A percentile compares a stretch with the other conserved stretches of the same genome.
These are phyloP conservation scores for Chrysomela aeneicollis DNA, from an alignment of 2,888 invertebrate species.

Conservation along the genomic window DNA sequence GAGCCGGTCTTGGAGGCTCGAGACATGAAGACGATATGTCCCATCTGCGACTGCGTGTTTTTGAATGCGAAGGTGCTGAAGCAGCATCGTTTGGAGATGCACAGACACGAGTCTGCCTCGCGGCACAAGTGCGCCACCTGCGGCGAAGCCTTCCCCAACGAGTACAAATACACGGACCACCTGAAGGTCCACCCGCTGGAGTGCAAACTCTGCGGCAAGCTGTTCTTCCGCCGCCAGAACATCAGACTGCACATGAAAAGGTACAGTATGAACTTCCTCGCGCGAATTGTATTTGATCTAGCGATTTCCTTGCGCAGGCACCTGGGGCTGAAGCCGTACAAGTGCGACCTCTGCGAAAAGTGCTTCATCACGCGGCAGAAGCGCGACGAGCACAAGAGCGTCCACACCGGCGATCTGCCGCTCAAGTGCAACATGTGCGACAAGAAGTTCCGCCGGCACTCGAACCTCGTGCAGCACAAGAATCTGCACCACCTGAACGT, in stretches of 20 bases:
- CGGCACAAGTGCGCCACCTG: constrained; percentile 68
- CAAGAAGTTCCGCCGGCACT: constrained; percentile 82
- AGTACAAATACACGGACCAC: constrained; percentile 75
- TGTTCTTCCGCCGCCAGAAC: constrained; percentile 76
- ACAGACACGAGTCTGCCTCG: constrained; percentile 60
- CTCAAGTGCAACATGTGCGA: constrained; percentile 83
- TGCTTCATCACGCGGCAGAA: constrained; percentile 84
- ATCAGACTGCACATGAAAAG: constrained; percentile 81
- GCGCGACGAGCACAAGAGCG: constrained; percentile 81
- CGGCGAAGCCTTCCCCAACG: constrained; percentile 72
- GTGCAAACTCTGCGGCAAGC: constrained; percentile 83
- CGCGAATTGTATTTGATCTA: no score
- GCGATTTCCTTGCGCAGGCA: no score
- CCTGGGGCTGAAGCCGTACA: constrained; percentile 71
- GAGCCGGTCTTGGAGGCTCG: constrained; percentile 31
- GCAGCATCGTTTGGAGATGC: constrained; percentile 62
- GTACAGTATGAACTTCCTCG: no score
- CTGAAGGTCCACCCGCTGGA: constrained; percentile 82
- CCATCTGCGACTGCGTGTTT: constrained; percentile 52
- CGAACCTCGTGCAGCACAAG: constrained; percentile 85
- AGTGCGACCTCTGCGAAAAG: constrained; percentile 82
- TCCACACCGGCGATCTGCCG: constrained; percentile 83
- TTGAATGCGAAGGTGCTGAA: constrained; percentile 52
- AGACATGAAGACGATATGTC: constrained; percentile 48
- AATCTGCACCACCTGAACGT: constrained; percentile 79